Base-by-base conservation (phyloP, 2,797 vertebrate genomes). In the Eidolon dupreanum region DNA sequence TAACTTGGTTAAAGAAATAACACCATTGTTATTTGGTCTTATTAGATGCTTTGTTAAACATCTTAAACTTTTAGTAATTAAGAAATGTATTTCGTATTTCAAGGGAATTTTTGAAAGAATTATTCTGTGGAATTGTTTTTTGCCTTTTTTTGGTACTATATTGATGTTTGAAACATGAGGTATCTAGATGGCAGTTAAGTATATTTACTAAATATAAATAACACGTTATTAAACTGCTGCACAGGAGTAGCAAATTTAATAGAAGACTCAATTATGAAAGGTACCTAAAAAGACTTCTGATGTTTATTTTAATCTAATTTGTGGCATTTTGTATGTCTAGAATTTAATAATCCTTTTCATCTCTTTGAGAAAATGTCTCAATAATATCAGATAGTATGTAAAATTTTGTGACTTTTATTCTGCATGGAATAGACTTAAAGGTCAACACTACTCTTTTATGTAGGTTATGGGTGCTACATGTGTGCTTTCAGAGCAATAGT, bases 381-480 rank as follows among this genome's bases (percentile, higher is more conserved):
- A 15, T 90, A 93, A 51, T 89, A 53, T 70, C 78, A 97, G 65
- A 88, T 87, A 97, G 19, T 81, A 91, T 92, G 38, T 96, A 96
- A 87, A 96, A 93, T 98, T 98, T 87, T 98, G 88, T 98, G 92
- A 88, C 94, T 98, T 97, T 98, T 89, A 79, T 95, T 94, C 65
- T 98, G 19, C 97, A 88, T 98, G 98, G 95, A 97, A 82, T 97
- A 95, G 97, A 96, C 93, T 98, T 97, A 97, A 98, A 98, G 98
- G 98, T 98, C 96, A 97, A 98, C 95, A 97, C 98, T 98, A 53
- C 98, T 99, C 94, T 99, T 96, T 99, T 93, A 98, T 98, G 98
- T 99, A 99, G 99, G 99, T 99, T 98, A 99, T 99, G 99, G 99
- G 98, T 98, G 98, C 98, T 99, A 98, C 99, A 98, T 98, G 98